A percentile compares a stretch with the other conserved stretches of the same genome.
phyloP scores from a whole-genome alignment of 1,140 invertebrate species.

The Drosophila nannoptera region DNA sequence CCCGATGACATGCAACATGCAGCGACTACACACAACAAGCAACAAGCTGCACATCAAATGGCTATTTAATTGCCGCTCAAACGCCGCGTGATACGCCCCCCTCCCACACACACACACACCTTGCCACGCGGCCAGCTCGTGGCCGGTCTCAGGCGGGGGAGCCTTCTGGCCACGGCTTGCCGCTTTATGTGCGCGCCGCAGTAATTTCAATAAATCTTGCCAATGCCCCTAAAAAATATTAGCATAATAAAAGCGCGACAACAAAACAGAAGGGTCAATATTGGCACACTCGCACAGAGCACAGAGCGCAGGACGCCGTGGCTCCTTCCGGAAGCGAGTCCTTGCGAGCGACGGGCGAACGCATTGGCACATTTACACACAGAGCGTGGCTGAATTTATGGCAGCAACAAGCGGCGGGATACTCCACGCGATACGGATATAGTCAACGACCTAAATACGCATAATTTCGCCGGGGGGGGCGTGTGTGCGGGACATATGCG shows the following conservation, averaged over 20 bases:
- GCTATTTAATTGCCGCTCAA: constrained; percentile 66
- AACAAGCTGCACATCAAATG: constrained; percentile 53
- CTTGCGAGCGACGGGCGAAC: constrained; percentile 23
- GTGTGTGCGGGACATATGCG: constrained; percentile 9
- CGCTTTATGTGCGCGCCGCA: constrained; percentile 46
- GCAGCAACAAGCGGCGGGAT: constrained; percentile 66
- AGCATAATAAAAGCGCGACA: constrained; percentile 76
- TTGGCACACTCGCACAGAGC: constrained; percentile 26
- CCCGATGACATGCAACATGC: constrained; percentile 49
- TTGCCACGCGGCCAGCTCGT: neutral
- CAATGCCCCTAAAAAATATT: constrained; percentile 71
- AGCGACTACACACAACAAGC: constrained; percentile 15
- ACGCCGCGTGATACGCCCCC: constrained; percentile 23
- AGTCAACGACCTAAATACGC: constrained; percentile 71
- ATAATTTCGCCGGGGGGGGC: constrained; percentile 48
- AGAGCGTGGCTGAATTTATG: constrained; percentile 56
- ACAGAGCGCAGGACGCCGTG: neutral
- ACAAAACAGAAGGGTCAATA: constrained; percentile 75
- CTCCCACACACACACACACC: neutral
- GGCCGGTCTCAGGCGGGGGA: neutral
- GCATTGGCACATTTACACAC: constrained; percentile 75
- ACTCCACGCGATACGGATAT: constrained; percentile 16
- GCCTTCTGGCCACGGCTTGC: neutral
- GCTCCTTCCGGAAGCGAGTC: neutral
- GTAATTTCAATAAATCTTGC: constrained; percentile 76